phyloP scores from a whole-genome alignment of 2,113 vertebrate genomes.

The Drymodes brunneopygia region DNA sequence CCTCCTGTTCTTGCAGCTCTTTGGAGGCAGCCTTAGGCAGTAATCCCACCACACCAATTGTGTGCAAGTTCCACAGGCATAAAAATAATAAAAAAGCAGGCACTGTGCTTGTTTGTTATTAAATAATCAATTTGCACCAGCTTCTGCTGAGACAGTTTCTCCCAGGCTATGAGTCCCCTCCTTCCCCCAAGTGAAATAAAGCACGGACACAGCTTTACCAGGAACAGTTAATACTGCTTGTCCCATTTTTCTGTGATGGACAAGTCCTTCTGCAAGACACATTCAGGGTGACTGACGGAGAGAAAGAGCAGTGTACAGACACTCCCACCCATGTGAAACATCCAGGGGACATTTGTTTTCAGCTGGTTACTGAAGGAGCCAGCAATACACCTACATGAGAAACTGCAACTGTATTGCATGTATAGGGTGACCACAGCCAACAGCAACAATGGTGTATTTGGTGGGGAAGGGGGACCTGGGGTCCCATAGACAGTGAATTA shows the following conservation, averaged over 20 bases:
- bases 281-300: neutral
- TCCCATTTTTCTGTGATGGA: neutral
- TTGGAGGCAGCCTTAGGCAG: neutral
- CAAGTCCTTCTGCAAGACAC: neutral
- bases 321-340: neutral
- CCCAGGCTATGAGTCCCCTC: neutral
- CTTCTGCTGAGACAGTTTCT: neutral
- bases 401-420: neutral
- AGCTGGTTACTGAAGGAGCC: neutral
- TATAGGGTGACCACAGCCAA: neutral
- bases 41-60: neutral
- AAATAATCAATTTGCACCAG: neutral
- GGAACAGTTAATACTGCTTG: neutral
- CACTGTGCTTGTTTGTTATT: neutral
- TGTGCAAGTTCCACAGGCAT: neutral
- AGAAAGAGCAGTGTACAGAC: neutral
- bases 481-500: neutral
- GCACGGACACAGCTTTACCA: neutral
- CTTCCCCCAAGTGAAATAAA: neutral
- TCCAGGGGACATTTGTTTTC: neutral
- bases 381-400: neutral
- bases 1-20: neutral
- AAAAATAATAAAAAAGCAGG: constrained; percentile 14
- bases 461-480: neutral
- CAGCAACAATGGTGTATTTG: rapidly evolving